These are phyloP conservation scores for Rhogogaster chlorosoma DNA, from an alignment of 2,888 invertebrate species.

Conservation along the genomic window DNA sequence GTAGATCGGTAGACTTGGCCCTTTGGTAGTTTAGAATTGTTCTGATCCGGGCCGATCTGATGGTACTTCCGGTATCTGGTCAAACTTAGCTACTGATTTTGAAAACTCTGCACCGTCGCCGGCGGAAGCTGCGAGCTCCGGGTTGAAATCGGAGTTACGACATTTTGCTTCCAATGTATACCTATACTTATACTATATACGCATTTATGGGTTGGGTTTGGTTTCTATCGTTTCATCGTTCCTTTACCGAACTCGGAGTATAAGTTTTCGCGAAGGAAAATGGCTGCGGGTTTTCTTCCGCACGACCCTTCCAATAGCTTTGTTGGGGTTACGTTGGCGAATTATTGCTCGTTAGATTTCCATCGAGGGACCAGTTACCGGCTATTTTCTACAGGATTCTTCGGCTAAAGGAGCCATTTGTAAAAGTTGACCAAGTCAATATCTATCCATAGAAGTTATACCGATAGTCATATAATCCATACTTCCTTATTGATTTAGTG, in stretches of 20 bases:
- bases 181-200: background rate
- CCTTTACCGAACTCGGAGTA: constrained; percentile 44
- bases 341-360: constrained; percentile 65
- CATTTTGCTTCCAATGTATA: constrained; percentile 15
- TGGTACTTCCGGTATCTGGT: constrained; percentile 38
- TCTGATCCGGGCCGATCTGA: constrained; percentile 24
- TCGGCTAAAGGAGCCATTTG: constrained; percentile 50
- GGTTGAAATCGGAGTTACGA: constrained; percentile 28
- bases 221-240: constrained; percentile 49
- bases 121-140: constrained; percentile 22
- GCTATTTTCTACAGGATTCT: constrained; percentile 51
- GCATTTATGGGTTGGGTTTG: constrained; percentile 40
- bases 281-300: constrained; percentile 50
- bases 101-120: constrained; percentile 39
- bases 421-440: constrained; percentile 51
- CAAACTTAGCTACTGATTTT: constrained; percentile 29
- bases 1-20: constrained; percentile 8
- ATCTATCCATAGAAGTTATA: constrained; percentile 47
- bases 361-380: constrained; percentile 55
- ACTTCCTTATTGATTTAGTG: constrained; percentile 44
- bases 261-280: constrained; percentile 44
- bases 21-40: constrained; percentile 24
- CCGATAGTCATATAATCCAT: constrained; percentile 27
- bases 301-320: constrained; percentile 57
- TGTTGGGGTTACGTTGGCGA: constrained; percentile 56